Conservation (phyloP, 2,797 vertebrate species). For the Gastrophryne carolinensis region DNA sequence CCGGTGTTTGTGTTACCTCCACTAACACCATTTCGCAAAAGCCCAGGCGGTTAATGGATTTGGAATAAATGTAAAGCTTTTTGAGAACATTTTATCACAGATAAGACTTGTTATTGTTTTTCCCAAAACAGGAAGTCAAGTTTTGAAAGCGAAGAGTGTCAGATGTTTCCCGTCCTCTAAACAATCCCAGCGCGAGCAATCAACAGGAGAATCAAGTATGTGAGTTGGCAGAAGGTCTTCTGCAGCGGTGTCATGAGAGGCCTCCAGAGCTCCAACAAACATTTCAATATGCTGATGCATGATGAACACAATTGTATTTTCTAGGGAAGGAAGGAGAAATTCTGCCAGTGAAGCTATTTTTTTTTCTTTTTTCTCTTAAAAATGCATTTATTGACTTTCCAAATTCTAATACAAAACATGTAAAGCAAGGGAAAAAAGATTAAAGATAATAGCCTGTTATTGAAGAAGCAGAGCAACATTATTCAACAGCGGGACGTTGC, state of each 20-base stretch:
- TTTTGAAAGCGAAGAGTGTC: slow-evolving; percentile 61
- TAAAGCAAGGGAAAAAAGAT: no score
- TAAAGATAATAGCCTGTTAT: no score
- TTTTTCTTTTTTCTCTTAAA: no score
- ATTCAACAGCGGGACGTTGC: no score
- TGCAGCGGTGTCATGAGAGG: slow-evolving; percentile 51
- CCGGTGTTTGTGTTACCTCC: background rate
- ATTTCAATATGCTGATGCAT: slow-evolving; percentile 11
- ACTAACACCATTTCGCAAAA: slow-evolving; percentile 4
- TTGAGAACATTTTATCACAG: slow-evolving; percentile 52
- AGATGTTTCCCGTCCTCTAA: slow-evolving; percentile 56
- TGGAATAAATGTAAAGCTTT: slow-evolving; percentile 47
- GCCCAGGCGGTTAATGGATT: slow-evolving; percentile 24
- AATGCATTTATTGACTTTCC: no score
- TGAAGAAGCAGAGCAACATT: no score
- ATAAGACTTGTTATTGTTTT: slow-evolving; percentile 57
- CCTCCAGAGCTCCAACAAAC: slow-evolving; percentile 40
- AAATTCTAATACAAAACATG: no score
- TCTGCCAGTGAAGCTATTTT: background rate
- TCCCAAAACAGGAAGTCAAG: slow-evolving; percentile 61
- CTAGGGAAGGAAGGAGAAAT: background rate
- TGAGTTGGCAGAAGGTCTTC: slow-evolving; percentile 53
- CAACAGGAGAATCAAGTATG: slow-evolving; percentile 55
- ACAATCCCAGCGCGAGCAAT: slow-evolving; percentile 56
- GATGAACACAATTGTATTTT: background rate